phyloP scores from a whole-genome alignment of 1,140 invertebrate genomes.

The Bemisia tabaci region DNA sequence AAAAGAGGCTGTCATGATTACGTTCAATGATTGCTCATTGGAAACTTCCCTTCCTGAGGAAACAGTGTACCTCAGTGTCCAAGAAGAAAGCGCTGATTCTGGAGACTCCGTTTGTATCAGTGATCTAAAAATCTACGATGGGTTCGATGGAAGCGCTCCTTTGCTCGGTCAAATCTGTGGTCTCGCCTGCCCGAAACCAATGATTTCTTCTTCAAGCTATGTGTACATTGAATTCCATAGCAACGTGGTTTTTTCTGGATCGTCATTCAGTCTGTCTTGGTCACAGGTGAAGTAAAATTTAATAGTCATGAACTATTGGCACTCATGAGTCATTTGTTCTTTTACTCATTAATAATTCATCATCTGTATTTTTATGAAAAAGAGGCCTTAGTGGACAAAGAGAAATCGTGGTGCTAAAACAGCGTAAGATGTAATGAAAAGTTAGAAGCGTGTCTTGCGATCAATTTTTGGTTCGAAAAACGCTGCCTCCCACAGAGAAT shows the following conservation, averaged over 20 bases:
- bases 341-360: too few relatives aligned
- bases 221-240: neutral
- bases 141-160: neutral
- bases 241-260: neutral
- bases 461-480: too few relatives aligned
- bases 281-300: too few relatives aligned
- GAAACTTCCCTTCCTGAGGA: neutral
- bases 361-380: too few relatives aligned
- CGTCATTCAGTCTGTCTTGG: neutral
- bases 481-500: too few relatives aligned
- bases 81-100: neutral
- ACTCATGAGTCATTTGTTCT: too few relatives aligned
- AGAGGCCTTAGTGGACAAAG: too few relatives aligned
- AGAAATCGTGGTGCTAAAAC: too few relatives aligned
- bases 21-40: neutral
- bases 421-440: too few relatives aligned
- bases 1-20: neutral
- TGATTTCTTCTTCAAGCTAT: neutral
- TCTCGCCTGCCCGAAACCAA: neutral
- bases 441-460: too few relatives aligned
- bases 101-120: neutral
- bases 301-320: too few relatives aligned
- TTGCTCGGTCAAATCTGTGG: neutral
- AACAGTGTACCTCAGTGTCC: neutral
- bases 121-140: neutral